A percentile compares a stretch with the other conserved stretches of the same genome.
Evolutionary conservation across 2,113 vertebrate species (phyloP).

Genomic region (Lamprotornis superbus): DNA sequence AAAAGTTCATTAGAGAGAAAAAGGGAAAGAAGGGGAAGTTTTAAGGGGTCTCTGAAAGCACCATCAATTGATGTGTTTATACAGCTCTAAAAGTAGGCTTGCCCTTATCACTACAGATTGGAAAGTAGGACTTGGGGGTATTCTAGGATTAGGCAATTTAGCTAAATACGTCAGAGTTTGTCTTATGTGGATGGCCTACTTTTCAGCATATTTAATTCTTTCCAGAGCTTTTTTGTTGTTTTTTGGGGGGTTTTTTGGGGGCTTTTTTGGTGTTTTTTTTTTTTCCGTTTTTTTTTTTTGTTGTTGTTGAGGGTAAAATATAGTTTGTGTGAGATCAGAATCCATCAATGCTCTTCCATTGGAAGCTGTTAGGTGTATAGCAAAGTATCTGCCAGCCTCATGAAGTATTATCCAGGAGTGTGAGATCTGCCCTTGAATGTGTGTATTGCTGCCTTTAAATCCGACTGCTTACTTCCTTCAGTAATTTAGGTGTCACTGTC

Average conservation of each 20-base stretch:
- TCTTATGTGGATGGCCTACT: neutral
- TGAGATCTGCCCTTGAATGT: neutral
- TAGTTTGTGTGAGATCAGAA: neutral
- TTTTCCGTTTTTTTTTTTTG: no score
- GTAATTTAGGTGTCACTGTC: neutral
- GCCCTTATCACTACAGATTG: neutral
- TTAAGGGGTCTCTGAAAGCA: neutral
- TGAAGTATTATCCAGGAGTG: neutral
- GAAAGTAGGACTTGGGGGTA: neutral
- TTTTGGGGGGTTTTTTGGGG: no score
- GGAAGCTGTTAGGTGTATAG: neutral
- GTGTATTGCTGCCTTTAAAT: neutral
- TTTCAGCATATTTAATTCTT: neutral
- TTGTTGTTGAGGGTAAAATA: neutral
- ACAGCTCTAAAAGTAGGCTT: neutral
- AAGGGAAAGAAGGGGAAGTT: neutral
- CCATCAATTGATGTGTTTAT: neutral
- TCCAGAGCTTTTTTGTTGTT: neutral
- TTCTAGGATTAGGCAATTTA: slow-evolving; percentile 1
- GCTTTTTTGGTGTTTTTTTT: neutral
- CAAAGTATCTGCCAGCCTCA: neutral
- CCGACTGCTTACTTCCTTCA: neutral
- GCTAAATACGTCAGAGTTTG: neutral
- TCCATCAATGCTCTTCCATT: neutral
- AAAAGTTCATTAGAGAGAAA: neutral